These are phyloP conservation scores for Lasaia peninsularis DNA, from an alignment of 1,140 invertebrate species.

Conservation along the genomic window DNA sequence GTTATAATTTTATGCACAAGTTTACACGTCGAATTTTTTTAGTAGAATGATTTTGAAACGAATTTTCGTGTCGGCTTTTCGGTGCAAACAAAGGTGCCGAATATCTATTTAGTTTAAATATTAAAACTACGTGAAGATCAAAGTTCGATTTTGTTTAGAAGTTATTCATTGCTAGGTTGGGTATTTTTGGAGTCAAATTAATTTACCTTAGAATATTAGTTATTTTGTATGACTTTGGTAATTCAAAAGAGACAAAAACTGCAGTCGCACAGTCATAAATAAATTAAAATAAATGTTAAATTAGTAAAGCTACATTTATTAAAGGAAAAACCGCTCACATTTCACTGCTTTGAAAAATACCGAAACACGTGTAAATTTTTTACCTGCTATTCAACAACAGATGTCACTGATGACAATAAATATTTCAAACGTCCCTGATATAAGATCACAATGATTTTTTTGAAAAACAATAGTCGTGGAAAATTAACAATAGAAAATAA, in stretches of 20 bases:
- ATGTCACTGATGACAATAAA: conserved; percentile 21
- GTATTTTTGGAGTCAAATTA: background rate
- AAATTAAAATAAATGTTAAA: background rate
- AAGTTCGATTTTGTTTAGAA: conserved; percentile 22
- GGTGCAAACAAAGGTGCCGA: conserved; percentile 24
- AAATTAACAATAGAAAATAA: too few species aligned
- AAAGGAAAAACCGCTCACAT: conserved; percentile 24
- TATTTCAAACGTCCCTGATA: background rate
- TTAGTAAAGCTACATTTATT: conserved; percentile 26
- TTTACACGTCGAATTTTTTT: background rate
- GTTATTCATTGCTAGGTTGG: too few species aligned
- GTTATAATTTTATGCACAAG: background rate
- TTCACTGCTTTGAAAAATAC: conserved; percentile 17
- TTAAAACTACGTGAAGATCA: background rate
- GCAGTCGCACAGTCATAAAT: background rate
- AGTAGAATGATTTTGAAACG: background rate
- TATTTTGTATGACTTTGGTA: background rate
- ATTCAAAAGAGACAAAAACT: background rate
- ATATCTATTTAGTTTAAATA: background rate
- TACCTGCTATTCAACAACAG: conserved; percentile 26
- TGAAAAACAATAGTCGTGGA: too few species aligned
- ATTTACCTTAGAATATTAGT: background rate
- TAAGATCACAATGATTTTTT: too few species aligned
- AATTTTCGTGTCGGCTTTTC: background rate
- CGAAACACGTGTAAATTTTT: conserved; percentile 6